Percentiles rank a stretch among this genome's conserved stretches.
Evolutionary conservation across 1,140 invertebrate species (phyloP).

Genomic region (Drosophila serrata): DNA sequence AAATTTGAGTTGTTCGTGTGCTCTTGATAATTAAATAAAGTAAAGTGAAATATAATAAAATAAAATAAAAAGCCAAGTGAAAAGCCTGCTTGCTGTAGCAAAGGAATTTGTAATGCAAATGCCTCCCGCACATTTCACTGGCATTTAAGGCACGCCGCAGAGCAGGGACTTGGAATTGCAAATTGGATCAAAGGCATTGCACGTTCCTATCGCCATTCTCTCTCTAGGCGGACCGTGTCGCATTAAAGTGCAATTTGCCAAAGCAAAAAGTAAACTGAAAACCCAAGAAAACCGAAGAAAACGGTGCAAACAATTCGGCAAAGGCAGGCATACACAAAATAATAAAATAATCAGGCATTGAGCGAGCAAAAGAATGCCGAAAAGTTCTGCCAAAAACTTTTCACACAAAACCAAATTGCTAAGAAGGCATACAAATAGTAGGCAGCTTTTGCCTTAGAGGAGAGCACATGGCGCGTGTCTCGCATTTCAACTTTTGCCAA

Average conservation of each 20-base stretch:
- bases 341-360: constrained; percentile 45
- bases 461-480: constrained; percentile 74
- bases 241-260: constrained; percentile 67
- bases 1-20: constrained; percentile 35
- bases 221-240: constrained; percentile 25
- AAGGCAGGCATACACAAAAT: constrained; percentile 27
- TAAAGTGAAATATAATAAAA: constrained; percentile 20
- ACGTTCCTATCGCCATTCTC: constrained; percentile 55
- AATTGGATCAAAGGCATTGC: constrained; percentile 74
- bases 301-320: constrained; percentile 36
- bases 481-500: constrained; percentile 69
- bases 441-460: constrained; percentile 3
- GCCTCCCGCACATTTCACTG: constrained; percentile 22
- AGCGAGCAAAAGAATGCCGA: constrained; percentile 17
- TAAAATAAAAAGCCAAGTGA: constrained; percentile 21
- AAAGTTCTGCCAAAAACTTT: constrained; percentile 60
- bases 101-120: constrained; percentile 56
- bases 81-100: constrained; percentile 11
- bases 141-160: constrained; percentile 59
- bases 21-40: constrained; percentile 46
- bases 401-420: constrained; percentile 43
- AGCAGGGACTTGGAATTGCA: constrained; percentile 59
- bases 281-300: constrained; percentile 3
- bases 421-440: constrained; percentile 3
- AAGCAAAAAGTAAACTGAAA: constrained; percentile 22